phyloP scores from a whole-genome alignment of 2,888 invertebrate species.

The Stenodera caucasica region DNA sequence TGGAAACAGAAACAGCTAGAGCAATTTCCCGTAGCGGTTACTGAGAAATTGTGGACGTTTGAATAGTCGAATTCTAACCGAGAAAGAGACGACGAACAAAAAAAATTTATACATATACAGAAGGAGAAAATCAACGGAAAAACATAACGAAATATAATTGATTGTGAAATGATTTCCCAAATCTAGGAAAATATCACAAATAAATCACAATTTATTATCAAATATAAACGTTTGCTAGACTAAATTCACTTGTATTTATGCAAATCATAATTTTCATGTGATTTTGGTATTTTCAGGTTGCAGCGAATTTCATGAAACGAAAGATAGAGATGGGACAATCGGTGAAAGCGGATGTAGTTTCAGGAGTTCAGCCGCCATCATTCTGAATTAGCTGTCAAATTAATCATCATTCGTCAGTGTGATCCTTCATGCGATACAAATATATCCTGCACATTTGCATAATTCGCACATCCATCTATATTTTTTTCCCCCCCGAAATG shows the following conservation, averaged over 20 bases:
- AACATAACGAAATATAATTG: too few species aligned
- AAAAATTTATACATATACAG: not conserved
- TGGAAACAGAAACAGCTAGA: not conserved
- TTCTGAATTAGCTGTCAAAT: conserved; percentile 41
- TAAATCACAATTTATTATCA: too few species aligned
- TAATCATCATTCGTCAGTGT: conserved; percentile 43
- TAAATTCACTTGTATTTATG: too few species aligned
- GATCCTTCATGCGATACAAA: conserved; percentile 37
- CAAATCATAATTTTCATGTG: too few species aligned
- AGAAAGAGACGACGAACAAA: not conserved
- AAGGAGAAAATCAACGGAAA: not conserved
- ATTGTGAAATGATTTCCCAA: too few species aligned
- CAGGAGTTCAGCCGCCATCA: conserved; percentile 26
- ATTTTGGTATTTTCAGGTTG: too few species aligned
- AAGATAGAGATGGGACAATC: too few species aligned
- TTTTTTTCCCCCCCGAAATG: not conserved
- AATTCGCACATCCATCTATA: conserved; percentile 15
- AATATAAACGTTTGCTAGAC: too few species aligned
- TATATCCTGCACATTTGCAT: conserved; percentile 35
- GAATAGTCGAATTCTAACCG: not conserved
- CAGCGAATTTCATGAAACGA: too few species aligned
- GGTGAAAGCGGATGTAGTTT: too few species aligned
- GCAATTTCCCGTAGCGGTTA: conserved; percentile 11
- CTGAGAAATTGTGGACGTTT: not conserved
- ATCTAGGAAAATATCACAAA: too few species aligned